Percentiles rank a stretch among this genome's conserved stretches.
Evolutionary conservation across 2,113 vertebrate species (phyloP).

Genomic region (Cyprinodon variegatus): DNA sequence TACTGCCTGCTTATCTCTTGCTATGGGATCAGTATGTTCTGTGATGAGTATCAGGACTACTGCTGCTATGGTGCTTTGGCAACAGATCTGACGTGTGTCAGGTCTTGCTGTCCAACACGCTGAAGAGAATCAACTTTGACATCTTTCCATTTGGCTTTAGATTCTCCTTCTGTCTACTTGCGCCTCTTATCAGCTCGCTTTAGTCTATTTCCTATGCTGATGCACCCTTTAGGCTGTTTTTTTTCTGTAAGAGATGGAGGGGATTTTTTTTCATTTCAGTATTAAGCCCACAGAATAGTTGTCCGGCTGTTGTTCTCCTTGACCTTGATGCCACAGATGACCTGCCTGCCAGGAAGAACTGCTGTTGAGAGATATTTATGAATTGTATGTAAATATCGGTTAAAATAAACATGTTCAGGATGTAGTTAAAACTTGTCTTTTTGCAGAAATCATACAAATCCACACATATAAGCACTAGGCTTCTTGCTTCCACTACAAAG

Average conservation of each 20-base stretch:
- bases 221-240: constrained; percentile 36
- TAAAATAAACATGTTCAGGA: neutral
- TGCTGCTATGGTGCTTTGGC: neutral
- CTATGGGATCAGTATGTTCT: constrained; percentile 31
- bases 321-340: constrained; percentile 40
- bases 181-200: constrained; percentile 28
- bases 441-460: neutral
- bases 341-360: constrained; percentile 7
- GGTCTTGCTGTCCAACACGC: neutral
- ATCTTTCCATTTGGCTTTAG: constrained; percentile 9
- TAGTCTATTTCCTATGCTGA: constrained; percentile 9
- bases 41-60: constrained; percentile 14
- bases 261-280: constrained; percentile 3
- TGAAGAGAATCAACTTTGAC: constrained; percentile 11
- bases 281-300: constrained; percentile 21
- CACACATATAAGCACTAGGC: too few species aligned
- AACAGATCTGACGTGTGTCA: neutral
- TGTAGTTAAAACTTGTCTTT: neutral
- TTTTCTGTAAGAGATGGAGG: constrained; percentile 5
- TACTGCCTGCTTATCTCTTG: constrained; percentile 42
- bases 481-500: constrained; percentile 17
- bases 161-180: neutral
- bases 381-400: constrained; percentile 41
- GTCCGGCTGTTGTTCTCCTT: constrained; percentile 53
- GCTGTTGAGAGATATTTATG: constrained; percentile 41